These are phyloP conservation scores for Xiphophorus birchmanni DNA, from an alignment of 2,797 vertebrate genomes.

Conservation along the genomic window DNA sequence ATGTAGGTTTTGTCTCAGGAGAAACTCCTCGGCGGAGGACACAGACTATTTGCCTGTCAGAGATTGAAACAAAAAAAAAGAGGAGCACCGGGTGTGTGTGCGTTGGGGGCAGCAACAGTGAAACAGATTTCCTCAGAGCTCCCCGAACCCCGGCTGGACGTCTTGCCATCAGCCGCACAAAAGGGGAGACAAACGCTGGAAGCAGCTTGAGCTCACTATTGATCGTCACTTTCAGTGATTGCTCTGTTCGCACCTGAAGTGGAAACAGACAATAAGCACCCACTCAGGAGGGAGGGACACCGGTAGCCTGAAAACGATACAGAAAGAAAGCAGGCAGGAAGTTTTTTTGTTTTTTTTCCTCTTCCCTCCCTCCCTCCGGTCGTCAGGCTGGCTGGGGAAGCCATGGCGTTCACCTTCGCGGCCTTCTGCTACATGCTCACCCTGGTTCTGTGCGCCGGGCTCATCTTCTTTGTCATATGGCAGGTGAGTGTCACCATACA, in stretches of 20 bases:
- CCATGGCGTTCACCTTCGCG: slow-evolving; percentile 87
- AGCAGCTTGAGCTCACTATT: slow-evolving; percentile 38
- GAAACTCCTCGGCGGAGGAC: slow-evolving; percentile 56
- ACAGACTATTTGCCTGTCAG: slow-evolving; percentile 64
- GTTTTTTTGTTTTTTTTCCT: slow-evolving; percentile 46
- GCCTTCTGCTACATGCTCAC: slow-evolving; percentile 89
- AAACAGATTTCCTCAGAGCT: slow-evolving; percentile 55
- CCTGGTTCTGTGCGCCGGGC: slow-evolving; percentile 86
- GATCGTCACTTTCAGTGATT: slow-evolving; percentile 48
- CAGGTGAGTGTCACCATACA: slow-evolving; percentile 73
- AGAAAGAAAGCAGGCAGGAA: slow-evolving; percentile 24
- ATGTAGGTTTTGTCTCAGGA: slow-evolving; percentile 57
- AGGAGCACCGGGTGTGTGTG: slow-evolving; percentile 38
- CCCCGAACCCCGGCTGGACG: slow-evolving; percentile 46
- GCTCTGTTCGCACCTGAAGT: slow-evolving; percentile 16
- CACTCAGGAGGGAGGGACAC: slow-evolving; percentile 26
- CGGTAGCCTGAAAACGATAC: slow-evolving; percentile 11
- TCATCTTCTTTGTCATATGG: slow-evolving; percentile 96
- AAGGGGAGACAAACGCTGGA: slow-evolving; percentile 40
- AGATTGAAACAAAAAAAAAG: slow-evolving; percentile 49
- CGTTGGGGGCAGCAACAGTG: slow-evolving; percentile 36
- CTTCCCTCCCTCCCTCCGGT: slow-evolving; percentile 71
- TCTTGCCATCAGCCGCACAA: slow-evolving; percentile 44
- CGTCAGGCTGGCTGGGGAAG: slow-evolving; percentile 84
- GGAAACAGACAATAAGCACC: slow-evolving; percentile 19